A percentile compares a stretch with the other conserved stretches of the same genome.
Evolutionary conservation across 2,113 vertebrate genomes (phyloP).

Genomic region (Rutilus rutilus): DNA sequence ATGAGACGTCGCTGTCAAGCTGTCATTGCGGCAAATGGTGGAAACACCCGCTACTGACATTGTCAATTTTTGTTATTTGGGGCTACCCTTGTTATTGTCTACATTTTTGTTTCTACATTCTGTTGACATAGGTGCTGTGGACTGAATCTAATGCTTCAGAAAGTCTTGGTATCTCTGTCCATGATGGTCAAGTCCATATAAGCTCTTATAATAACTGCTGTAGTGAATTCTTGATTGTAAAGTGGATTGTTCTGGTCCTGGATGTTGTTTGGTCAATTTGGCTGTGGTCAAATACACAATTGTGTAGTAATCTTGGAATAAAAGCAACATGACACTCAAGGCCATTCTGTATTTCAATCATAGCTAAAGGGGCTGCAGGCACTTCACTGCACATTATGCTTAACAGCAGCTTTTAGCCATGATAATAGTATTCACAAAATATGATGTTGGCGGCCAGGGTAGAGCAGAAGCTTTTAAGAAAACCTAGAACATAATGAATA

Average conservation of each 20-base stretch:
- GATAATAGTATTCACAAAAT: background rate
- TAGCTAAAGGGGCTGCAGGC: background rate
- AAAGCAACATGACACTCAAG: background rate
- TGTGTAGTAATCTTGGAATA: background rate
- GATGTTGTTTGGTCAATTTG: background rate
- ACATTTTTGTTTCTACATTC: no score
- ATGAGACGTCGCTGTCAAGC: no score
- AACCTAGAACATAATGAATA: slow-evolving; percentile 52
- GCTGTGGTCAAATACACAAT: background rate
- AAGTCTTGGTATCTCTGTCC: background rate
- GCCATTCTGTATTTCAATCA: background rate
- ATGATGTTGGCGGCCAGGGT: background rate
- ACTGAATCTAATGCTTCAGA: background rate
- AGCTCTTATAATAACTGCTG: background rate
- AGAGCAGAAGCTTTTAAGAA: slow-evolving; percentile 15
- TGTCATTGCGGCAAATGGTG: no score
- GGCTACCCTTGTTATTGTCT: no score
- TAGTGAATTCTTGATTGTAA: background rate
- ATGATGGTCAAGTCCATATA: background rate
- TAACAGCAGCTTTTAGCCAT: background rate
- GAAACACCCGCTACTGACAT: no score
- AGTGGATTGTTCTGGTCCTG: background rate
- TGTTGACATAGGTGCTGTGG: background rate
- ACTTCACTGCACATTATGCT: background rate
- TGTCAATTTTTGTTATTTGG: no score